Base-by-base conservation (phyloP, 1,140 invertebrate genomes). In the Lordiphosa stackelbergi region DNA sequence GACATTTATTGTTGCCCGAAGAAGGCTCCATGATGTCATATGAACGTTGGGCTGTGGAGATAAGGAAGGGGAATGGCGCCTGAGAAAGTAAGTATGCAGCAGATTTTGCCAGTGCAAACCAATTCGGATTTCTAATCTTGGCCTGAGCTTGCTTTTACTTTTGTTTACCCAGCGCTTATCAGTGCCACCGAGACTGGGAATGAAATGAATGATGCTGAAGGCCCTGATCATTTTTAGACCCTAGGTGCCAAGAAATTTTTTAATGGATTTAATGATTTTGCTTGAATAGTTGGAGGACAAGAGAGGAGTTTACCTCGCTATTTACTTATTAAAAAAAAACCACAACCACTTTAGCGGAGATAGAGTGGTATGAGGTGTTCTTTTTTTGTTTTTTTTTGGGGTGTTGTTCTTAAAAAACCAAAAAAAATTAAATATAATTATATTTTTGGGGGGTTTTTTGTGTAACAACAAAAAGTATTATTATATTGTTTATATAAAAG, bases 1-100 rank as follows among this genome's bases (percentile, higher is more conserved):
- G 65, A 63, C 69, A 66, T 78, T 70, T 61, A 58, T 69, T 72
- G 57, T 69, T 73, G 56, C 54, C 57, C 57, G 47, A 62, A 34
- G 53, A 54, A 34, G 12, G 37, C 43, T 56, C 54, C 45, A 70
- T 63, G 61, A 74, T 68, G 66, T 78, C 65, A 69, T 69, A 53
- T 48, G 51, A 12, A 28, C 13, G 45, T 16, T 40, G 31, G 24
- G 24, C 43, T 24, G 24, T 11, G 22, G 24, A 5, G 22, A 24
- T 24, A 24, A 24, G 22, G 22, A 5, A 24, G 22, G 38, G 36
- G 24, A 47, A 36, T 52, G 36, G 35, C 28, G 55, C 47, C 16
- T 53, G 38, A 19, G 13, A 53, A 47, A 70, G 63, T 66, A 47
- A 70, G 57, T 66, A 62, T 70, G 66, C 66, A 70, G 63, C 51